A percentile compares a stretch with the other conserved stretches of the same genome.
Evolutionary conservation across 2,797 vertebrate species (phyloP).

Genomic region (Typhlichthys subterraneus): DNA sequence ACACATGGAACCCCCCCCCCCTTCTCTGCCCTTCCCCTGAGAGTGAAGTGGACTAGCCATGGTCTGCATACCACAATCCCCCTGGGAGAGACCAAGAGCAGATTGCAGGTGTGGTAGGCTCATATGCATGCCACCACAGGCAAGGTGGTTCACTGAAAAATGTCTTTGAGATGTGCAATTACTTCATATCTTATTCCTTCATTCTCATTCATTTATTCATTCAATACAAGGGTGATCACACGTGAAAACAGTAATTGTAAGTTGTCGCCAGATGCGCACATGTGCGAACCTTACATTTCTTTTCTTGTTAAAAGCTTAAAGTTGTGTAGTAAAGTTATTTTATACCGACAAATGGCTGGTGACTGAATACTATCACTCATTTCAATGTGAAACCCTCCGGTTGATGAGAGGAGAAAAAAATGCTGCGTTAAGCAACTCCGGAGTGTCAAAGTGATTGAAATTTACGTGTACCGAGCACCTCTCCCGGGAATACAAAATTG

Average conservation of each 20-base stretch:
- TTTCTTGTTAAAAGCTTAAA: not conserved
- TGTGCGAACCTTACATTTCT: slow-evolving; percentile 38
- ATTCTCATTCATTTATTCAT: slow-evolving; percentile 58
- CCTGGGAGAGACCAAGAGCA: slow-evolving; percentile 27
- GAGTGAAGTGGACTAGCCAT: slow-evolving; percentile 22
- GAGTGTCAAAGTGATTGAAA: slow-evolving; percentile 64
- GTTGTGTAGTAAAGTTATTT: slow-evolving; percentile 28
- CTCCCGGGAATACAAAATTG: slow-evolving; percentile 67
- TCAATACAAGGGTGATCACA: slow-evolving; percentile 29
- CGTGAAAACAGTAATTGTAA: slow-evolving; percentile 35
- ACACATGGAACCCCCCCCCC: not conserved
- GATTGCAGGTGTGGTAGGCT: slow-evolving; percentile 30
- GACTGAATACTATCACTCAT: slow-evolving; percentile 62
- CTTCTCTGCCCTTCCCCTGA: not conserved
- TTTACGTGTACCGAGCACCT: slow-evolving; percentile 52
- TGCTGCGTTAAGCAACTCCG: slow-evolving; percentile 61
- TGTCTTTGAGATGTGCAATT: slow-evolving; percentile 30
- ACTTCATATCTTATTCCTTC: slow-evolving; percentile 34
- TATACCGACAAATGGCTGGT: slow-evolving; percentile 61
- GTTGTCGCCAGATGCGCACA: slow-evolving; percentile 26
- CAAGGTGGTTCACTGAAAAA: slow-evolving; percentile 14
- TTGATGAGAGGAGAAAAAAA: slow-evolving; percentile 51
- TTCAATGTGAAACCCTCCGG: slow-evolving; percentile 50
- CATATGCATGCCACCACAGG: slow-evolving; percentile 15
- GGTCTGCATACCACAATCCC: slow-evolving; percentile 15